phyloP scores from a whole-genome alignment of 1,140 invertebrate species.

The Fopius arisanus region DNA sequence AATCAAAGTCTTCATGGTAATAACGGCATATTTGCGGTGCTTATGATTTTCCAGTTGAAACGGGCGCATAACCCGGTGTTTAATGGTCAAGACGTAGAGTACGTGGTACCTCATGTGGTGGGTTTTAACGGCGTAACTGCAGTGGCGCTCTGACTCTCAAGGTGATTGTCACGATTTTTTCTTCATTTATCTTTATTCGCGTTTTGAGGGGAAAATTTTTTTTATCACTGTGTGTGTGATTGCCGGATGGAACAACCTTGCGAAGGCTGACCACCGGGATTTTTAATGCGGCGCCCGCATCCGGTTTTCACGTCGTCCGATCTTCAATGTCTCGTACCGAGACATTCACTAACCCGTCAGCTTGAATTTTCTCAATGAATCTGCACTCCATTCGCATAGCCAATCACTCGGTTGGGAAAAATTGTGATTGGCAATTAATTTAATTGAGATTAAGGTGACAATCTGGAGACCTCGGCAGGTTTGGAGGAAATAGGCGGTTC shows the following conservation, averaged over 20 bases:
- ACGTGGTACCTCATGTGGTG: neutral
- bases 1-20: slow-evolving; percentile 37
- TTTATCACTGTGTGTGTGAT: slow-evolving; percentile 5
- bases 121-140: neutral
- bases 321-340: neutral
- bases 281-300: slow-evolving; percentile 10
- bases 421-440: slow-evolving; percentile 1
- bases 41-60: slow-evolving; percentile 56
- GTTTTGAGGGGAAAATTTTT: neutral
- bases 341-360: neutral
- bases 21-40: slow-evolving; percentile 52
- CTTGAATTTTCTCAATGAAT: slow-evolving; percentile 7
- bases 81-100: slow-evolving; percentile 38
- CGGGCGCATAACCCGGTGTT: slow-evolving; percentile 47
- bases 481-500: neutral
- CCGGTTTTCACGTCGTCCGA: neutral
- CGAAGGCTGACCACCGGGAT: slow-evolving; percentile 3
- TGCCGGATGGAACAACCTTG: slow-evolving; percentile 1
- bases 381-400: neutral
- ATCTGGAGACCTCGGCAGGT: neutral
- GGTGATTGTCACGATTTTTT: neutral
- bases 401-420: neutral
- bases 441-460: slow-evolving; percentile 5
- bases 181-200: neutral
- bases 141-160: neutral